phyloP scores from a whole-genome alignment of 2,888 invertebrate species.

The Laspeyria flexula region DNA sequence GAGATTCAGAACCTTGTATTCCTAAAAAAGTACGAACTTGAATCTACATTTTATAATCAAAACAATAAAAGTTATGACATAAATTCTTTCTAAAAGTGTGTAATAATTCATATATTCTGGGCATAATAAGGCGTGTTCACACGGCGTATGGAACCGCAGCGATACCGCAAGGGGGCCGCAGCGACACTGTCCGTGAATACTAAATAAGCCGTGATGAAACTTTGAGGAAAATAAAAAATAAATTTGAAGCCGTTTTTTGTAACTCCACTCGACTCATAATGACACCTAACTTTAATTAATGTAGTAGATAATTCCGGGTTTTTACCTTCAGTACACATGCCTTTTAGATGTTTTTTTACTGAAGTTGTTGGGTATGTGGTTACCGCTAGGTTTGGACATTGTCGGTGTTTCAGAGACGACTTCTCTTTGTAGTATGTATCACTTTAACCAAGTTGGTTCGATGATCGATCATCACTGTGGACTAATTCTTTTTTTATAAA shows the following conservation, averaged over 20 bases:
- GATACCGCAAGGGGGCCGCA: constrained; percentile 28
- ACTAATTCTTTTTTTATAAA: no score
- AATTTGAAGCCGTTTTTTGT: constrained; percentile 21
- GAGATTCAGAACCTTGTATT: no score
- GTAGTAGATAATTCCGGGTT: constrained; percentile 25
- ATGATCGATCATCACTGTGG: no score
- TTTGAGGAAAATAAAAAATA: constrained; percentile 16
- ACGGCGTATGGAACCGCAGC: constrained; percentile 9
- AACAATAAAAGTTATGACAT: constrained; percentile 3
- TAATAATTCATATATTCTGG: constrained; percentile 24
- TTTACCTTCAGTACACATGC: neutral
- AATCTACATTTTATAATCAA: no score
- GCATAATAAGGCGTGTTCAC: constrained; percentile 31
- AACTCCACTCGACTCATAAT: constrained; percentile 37
- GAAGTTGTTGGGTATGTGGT: no score
- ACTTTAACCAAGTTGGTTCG: no score
- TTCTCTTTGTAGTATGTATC: no score
- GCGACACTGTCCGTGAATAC: constrained; percentile 37
- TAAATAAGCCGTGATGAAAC: constrained; percentile 30
- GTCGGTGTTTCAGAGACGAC: no score
- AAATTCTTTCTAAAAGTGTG: constrained; percentile 22
- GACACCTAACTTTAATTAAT: constrained; percentile 39
- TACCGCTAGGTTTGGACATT: no score
- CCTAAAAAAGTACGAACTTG: no score
- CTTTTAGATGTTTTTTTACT: no score